A percentile compares a stretch with the other conserved stretches of the same genome.
Evolutionary conservation across 2,113 vertebrate genomes (phyloP).

Genomic region (Nannospalax galili): DNA sequence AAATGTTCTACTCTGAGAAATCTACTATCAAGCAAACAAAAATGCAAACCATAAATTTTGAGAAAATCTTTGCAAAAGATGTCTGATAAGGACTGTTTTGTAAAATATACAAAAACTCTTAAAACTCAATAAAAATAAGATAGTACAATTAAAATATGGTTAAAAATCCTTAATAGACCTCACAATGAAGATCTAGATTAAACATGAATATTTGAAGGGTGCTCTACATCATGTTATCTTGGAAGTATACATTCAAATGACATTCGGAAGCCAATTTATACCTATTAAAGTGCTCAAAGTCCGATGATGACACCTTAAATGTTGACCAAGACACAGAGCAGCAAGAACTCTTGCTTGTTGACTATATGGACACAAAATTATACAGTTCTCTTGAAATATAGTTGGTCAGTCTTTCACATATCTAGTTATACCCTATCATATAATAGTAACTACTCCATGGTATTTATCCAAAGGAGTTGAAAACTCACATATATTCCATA

Average conservation of each 20-base stretch:
- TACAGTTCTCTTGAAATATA: not conserved
- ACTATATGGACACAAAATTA: not conserved
- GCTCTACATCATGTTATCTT: not conserved
- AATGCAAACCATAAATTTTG: not conserved
- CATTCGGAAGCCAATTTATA: not conserved
- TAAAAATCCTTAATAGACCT: not conserved
- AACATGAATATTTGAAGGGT: not conserved
- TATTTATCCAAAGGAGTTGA: not conserved
- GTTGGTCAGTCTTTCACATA: not conserved
- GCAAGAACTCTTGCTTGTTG: not conserved
- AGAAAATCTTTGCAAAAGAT: not conserved
- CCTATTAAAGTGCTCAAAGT: not conserved
- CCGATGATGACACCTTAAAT: not conserved
- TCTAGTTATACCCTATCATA: not conserved
- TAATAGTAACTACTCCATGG: not conserved
- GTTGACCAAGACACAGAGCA: not conserved
- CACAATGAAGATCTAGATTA: not conserved
- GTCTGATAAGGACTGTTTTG: not conserved
- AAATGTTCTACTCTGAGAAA: not conserved
- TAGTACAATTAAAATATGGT: too few species aligned
- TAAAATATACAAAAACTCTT: not conserved
- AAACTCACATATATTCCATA: not conserved
- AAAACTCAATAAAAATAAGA: too few species aligned
- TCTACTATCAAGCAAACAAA: not conserved
- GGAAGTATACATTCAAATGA: not conserved